Conservation (phyloP, 2,113 vertebrate species). For the Ptyas mucosa region DNA sequence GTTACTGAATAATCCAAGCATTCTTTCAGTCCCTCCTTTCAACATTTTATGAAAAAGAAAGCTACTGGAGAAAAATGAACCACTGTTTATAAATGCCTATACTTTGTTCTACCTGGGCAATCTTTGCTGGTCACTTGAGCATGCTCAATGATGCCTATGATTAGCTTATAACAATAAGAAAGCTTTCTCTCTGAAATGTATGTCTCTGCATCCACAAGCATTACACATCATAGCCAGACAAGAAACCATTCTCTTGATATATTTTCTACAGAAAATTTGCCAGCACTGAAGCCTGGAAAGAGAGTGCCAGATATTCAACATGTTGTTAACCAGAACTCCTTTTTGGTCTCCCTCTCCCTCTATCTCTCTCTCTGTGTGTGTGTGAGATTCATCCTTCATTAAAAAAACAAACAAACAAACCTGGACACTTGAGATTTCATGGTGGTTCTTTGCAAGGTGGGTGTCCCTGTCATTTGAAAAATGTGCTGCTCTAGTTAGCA, state of each 20-base stretch:
- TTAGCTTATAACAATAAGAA: not conserved
- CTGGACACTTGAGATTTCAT: not conserved
- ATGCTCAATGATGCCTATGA: not conserved
- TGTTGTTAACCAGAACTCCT: not conserved
- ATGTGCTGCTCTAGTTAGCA: constrained; percentile 21
- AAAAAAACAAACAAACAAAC: not conserved
- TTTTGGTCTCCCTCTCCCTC: not conserved
- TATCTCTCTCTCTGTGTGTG: not conserved
- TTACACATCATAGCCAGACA: not conserved
- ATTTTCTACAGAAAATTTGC: not conserved
- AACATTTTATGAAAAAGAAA: not conserved
- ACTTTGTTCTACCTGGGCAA: not conserved
- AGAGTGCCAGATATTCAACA: not conserved
- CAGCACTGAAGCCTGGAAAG: rapidly evolving
- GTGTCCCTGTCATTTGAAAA: not conserved
- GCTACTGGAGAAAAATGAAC: not conserved
- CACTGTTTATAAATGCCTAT: not conserved
- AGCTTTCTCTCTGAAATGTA: not conserved
- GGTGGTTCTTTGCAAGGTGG: not conserved
- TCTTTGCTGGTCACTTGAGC: not conserved
- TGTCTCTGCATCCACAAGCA: rapidly evolving
- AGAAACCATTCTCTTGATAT: not conserved
- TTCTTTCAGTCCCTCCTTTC: not conserved
- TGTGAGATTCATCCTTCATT: not conserved
- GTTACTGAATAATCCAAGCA: not conserved